Evolutionary conservation across 2,113 vertebrate species (phyloP).

Genomic region (Lates calcarifer): DNA sequence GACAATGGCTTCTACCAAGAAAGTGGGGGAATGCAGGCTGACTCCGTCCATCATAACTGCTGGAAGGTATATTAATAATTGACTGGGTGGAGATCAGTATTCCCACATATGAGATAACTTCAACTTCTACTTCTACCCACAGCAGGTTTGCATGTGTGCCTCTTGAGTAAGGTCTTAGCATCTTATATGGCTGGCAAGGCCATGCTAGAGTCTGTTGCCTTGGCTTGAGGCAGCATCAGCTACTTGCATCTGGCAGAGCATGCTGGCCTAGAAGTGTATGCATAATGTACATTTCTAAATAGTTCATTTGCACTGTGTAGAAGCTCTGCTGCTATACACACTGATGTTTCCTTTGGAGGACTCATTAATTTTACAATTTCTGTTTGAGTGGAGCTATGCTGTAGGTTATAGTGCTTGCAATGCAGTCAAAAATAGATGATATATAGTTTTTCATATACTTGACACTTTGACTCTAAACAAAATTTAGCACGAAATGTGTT

Average conservation of each 20-base stretch:
- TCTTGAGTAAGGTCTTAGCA: not conserved
- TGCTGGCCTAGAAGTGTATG: not conserved
- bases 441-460: too few relatives aligned
- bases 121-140: too few relatives aligned
- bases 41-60: not conserved
- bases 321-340: not conserved
- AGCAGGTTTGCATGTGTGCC: not conserved
- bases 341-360: conserved; percentile 2
- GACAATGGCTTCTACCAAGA: too few relatives aligned
- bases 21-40: too few relatives aligned
- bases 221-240: not conserved
- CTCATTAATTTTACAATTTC: not conserved
- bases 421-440: not conserved
- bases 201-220: not conserved
- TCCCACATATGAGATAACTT: not conserved
- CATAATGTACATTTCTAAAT: conserved; percentile 18
- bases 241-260: conserved; percentile 10
- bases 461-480: too few relatives aligned
- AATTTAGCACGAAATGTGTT: too few relatives aligned
- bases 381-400: not conserved
- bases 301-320: not conserved
- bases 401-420: not conserved
- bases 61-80: conserved; percentile 19
- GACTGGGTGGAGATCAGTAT: not conserved
- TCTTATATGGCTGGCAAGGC: not conserved